Conservation (phyloP, 1,140 invertebrate genomes). For the Pseudomyrmex gracilis region DNA sequence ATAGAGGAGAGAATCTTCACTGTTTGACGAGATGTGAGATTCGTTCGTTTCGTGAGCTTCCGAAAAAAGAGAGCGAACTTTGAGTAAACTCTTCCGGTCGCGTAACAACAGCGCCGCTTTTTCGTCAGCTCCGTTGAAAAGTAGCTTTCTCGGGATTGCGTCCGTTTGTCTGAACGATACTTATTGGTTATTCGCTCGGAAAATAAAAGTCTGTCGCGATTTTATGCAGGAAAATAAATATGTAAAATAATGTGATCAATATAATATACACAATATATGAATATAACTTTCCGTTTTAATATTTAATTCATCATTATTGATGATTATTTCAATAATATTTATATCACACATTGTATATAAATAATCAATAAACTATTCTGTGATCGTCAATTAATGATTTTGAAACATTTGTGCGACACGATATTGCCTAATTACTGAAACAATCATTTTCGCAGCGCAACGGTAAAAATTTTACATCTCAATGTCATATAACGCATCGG, state of each 20-base stretch:
- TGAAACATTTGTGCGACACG: no score
- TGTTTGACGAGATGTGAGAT: constrained; percentile 32
- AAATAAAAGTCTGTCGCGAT: background rate
- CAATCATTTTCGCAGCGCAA: background rate
- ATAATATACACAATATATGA: background rate
- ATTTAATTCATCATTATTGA: no score
- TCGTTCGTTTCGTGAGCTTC: constrained; percentile 32
- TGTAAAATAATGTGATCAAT: background rate
- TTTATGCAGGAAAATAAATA: background rate
- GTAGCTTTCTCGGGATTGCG: background rate
- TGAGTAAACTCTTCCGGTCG: constrained; percentile 31
- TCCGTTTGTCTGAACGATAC: background rate
- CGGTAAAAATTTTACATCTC: background rate
- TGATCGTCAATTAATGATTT: no score
- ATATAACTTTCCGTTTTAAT: no score
- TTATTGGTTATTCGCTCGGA: constrained; percentile 24
- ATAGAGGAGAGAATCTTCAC: constrained; percentile 4
- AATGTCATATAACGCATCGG: no score
- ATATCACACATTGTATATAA: no score
- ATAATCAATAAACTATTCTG: no score
- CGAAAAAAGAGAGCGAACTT: constrained; percentile 14
- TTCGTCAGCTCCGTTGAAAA: background rate
- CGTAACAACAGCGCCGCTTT: background rate
- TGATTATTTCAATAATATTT: no score
- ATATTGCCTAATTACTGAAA: constrained; percentile 4